These are phyloP conservation scores for Junonia oenone DNA, from an alignment of 2,888 invertebrate species.

Conservation along the genomic window DNA sequence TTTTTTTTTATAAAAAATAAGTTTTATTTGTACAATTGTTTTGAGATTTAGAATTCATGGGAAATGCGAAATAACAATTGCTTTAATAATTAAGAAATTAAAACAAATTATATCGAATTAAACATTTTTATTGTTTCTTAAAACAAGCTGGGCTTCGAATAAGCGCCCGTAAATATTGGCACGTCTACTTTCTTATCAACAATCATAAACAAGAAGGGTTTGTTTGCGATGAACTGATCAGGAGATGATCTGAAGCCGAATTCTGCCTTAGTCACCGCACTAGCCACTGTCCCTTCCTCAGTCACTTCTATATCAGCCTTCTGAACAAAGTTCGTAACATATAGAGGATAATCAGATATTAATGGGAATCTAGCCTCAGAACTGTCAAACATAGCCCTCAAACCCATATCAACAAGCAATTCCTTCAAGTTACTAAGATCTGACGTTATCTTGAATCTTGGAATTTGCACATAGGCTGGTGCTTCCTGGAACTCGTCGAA, in stretches of 20 bases:
- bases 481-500: conserved; percentile 44
- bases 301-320: conserved; percentile 62
- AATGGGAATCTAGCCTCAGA: conserved; percentile 43
- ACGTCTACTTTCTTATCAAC: conserved; percentile 48
- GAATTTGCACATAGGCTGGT: conserved; percentile 74
- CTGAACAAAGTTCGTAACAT: conserved; percentile 56
- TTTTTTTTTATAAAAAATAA: no score
- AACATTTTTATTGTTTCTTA: conserved; percentile 28
- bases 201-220: conserved; percentile 65
- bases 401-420: conserved; percentile 58
- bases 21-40: background rate
- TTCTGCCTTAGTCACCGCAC: conserved; percentile 40
- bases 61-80: background rate
- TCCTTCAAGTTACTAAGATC: conserved; percentile 66
- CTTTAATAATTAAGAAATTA: background rate
- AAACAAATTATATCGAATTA: background rate
- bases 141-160: conserved; percentile 55
- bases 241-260: conserved; percentile 40
- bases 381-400: conserved; percentile 51
- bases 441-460: conserved; percentile 79
- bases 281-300: conserved; percentile 56
- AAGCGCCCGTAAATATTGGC: conserved; percentile 59
- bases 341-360: conserved; percentile 44
- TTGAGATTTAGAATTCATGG: no score
- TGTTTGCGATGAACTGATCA: conserved; percentile 47